Percentiles rank a stretch among this genome's conserved stretches.
These are phyloP conservation scores for Acanthacorydalis orientalis DNA, from an alignment of 2,888 invertebrate genomes.

Conservation along the genomic window DNA sequence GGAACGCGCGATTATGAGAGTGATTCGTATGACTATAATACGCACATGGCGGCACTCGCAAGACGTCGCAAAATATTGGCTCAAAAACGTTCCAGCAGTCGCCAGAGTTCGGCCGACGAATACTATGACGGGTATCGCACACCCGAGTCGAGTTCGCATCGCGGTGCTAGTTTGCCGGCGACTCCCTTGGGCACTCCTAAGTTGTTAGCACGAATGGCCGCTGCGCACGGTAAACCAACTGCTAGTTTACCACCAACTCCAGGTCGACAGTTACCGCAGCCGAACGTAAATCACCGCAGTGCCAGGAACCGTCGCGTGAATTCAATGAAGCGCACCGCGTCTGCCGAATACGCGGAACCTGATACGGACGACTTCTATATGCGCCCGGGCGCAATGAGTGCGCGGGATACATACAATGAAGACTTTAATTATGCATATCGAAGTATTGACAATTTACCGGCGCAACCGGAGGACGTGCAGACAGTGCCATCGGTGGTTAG, in stretches of 20 bases:
- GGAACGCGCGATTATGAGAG: slow-evolving; percentile 21
- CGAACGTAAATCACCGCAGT: slow-evolving; percentile 21
- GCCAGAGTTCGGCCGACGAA: slow-evolving; percentile 24
- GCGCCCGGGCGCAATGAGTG: slow-evolving; percentile 23
- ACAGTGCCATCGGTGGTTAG: slow-evolving; percentile 8
- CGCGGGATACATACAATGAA: slow-evolving; percentile 37
- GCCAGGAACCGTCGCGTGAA: slow-evolving; percentile 20
- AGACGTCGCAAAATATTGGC: slow-evolving; percentile 25
- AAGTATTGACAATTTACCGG: slow-evolving; percentile 44
- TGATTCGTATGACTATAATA: slow-evolving; percentile 19
- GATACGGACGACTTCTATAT: slow-evolving; percentile 22
- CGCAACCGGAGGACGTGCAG: slow-evolving; percentile 14
- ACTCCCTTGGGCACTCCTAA: slow-evolving; percentile 26
- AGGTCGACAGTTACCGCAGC: slow-evolving; percentile 32
- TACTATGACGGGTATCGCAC: slow-evolving; percentile 18
- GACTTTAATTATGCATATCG: slow-evolving; percentile 55
- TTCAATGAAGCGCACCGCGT: slow-evolving; percentile 23
- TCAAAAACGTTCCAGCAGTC: slow-evolving; percentile 20
- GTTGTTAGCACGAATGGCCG: slow-evolving; percentile 15
- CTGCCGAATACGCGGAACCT: slow-evolving; percentile 23
- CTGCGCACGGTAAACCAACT: slow-evolving; percentile 14
- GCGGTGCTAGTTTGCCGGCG: slow-evolving; percentile 27
- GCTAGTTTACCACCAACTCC: slow-evolving; percentile 35
- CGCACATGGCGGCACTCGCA: slow-evolving; percentile 19
- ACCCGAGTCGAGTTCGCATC: slow-evolving; percentile 20